These are phyloP conservation scores for Harpagoxenus sublaevis DNA, from an alignment of 2,888 invertebrate genomes.

Conservation along the genomic window DNA sequence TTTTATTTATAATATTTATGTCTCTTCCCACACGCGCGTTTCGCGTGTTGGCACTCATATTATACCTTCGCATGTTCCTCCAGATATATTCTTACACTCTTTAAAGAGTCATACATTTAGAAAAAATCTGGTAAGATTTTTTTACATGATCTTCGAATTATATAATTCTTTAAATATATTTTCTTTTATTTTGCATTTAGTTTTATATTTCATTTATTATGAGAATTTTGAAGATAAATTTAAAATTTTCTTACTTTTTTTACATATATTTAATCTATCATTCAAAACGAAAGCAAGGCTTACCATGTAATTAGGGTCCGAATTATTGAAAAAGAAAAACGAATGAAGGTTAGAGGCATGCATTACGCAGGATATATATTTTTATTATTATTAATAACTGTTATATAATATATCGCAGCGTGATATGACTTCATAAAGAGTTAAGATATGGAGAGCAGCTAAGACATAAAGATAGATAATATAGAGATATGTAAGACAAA, in stretches of 20 bases:
- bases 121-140: conserved; percentile 1
- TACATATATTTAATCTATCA: neutral
- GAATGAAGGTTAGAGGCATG: neutral
- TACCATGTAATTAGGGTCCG: neutral
- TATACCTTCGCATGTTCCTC: neutral
- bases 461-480: neutral
- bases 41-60: too few species aligned
- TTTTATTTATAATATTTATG: neutral
- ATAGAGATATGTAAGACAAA: neutral
- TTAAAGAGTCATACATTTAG: neutral
- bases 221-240: neutral
- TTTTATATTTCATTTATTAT: neutral
- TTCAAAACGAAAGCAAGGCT: neutral
- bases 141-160: neutral
- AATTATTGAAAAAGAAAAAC: neutral
- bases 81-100: neutral
- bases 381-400: neutral
- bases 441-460: too few species aligned
- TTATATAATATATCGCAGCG: neutral
- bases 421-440: neutral
- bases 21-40: neutral
- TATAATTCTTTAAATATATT: neutral
- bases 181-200: neutral
- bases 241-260: neutral
- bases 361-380: neutral